These are phyloP conservation scores for Pinna nobilis DNA, from an alignment of 1,140 invertebrate genomes.

Conservation along the genomic window DNA sequence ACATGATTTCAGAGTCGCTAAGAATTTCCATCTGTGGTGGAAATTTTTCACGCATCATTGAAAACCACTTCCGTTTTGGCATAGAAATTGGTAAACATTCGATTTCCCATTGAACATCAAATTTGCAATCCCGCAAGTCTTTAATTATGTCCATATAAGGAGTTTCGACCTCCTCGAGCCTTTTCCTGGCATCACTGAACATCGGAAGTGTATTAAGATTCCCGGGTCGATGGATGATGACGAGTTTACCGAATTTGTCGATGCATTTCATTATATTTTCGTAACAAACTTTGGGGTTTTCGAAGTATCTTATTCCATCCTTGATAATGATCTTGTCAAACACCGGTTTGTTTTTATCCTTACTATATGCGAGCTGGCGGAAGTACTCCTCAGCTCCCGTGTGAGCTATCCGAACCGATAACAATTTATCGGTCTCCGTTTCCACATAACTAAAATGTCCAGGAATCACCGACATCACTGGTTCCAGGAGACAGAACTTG, in stretches of 20 bases:
- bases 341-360: slow-evolving; percentile 40
- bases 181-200: slow-evolving; percentile 58
- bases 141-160: slow-evolving; percentile 66
- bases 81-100: slow-evolving; percentile 68
- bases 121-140: slow-evolving; percentile 59
- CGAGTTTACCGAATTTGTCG: slow-evolving; percentile 51
- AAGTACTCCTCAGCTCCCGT: slow-evolving; percentile 72
- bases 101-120: slow-evolving; percentile 71
- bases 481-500: slow-evolving; percentile 70
- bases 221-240: slow-evolving; percentile 66
- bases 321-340: slow-evolving; percentile 69
- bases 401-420: slow-evolving; percentile 65
- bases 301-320: slow-evolving; percentile 63
- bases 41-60: slow-evolving; percentile 68
- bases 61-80: slow-evolving; percentile 69
- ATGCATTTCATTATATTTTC: slow-evolving; percentile 59
- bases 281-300: slow-evolving; percentile 61
- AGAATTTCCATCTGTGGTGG: slow-evolving; percentile 69
- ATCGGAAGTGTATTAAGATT: slow-evolving; percentile 64
- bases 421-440: slow-evolving; percentile 57
- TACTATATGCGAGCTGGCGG: slow-evolving; percentile 43
- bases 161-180: slow-evolving; percentile 64
- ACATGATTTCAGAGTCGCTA: slow-evolving; percentile 62
- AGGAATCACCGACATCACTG: slow-evolving; percentile 63
- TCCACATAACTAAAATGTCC: slow-evolving; percentile 68